A percentile compares a stretch with the other conserved stretches of the same genome.
Evolutionary conservation across 1,140 invertebrate species (phyloP).

Genomic region (Micrasema longulum): DNA sequence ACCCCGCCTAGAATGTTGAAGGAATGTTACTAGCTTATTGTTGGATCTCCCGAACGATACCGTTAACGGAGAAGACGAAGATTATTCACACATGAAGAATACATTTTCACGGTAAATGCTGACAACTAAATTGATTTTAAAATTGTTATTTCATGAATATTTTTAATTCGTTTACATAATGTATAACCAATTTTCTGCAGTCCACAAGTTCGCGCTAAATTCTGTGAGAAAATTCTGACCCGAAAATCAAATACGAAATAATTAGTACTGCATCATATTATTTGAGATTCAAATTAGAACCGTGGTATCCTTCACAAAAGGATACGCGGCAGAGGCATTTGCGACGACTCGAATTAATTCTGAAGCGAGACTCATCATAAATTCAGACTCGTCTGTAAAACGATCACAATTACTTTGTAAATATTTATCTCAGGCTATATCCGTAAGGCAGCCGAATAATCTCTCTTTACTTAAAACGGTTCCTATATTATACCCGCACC

Average conservation of each 20-base stretch:
- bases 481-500: not conserved
- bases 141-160: not conserved
- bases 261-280: not conserved
- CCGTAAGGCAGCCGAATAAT: slow-evolving; percentile 36
- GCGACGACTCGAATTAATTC: slow-evolving; percentile 3
- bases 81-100: not conserved
- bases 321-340: slow-evolving; percentile 6
- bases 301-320: not conserved
- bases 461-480: slow-evolving; percentile 34
- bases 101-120: not conserved
- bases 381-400: slow-evolving; percentile 22
- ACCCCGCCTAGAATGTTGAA: slow-evolving; percentile 4
- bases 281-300: not conserved
- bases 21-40: slow-evolving; percentile 3
- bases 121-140: not conserved
- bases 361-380: slow-evolving; percentile 16
- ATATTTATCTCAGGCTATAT: slow-evolving; percentile 33
- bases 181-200: slow-evolving; percentile 1
- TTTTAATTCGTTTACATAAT: too few species aligned
- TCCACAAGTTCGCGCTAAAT: not conserved
- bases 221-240: slow-evolving; percentile 14
- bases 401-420: slow-evolving; percentile 27
- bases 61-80: not conserved
- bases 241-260: not conserved
- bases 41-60: not conserved